Conservation (phyloP, 1,140 invertebrate genomes). For the Pectinophora gossypiella region DNA sequence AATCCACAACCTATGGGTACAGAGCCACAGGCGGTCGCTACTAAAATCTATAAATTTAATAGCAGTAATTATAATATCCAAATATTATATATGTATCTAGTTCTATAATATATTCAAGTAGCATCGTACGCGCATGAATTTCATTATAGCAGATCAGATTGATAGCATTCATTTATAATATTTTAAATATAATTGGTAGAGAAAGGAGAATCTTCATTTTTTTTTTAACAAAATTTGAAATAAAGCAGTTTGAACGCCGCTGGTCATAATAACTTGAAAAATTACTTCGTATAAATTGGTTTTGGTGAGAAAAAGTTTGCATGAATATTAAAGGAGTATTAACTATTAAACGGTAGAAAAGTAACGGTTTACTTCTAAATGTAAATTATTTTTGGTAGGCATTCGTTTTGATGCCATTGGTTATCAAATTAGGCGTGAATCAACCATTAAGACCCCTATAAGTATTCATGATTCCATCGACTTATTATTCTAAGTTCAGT, state of each 20-base stretch:
- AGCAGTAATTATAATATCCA: slow-evolving; percentile 1
- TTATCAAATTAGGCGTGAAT: too few relatives aligned
- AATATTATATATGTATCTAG: slow-evolving; percentile 4
- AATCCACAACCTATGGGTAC: background rate
- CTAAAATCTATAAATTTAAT: slow-evolving; percentile 16
- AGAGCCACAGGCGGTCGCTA: slow-evolving; percentile 21
- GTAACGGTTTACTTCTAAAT: background rate
- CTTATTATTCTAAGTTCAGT: too few relatives aligned
- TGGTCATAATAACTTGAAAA: background rate
- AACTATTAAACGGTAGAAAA: background rate
- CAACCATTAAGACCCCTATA: too few relatives aligned
- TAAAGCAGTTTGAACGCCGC: background rate
- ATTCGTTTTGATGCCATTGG: too few relatives aligned
- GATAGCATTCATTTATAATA: slow-evolving; percentile 2
- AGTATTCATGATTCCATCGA: too few relatives aligned
- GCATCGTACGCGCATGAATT: slow-evolving; percentile 1
- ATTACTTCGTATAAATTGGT: background rate
- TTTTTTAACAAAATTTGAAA: background rate
- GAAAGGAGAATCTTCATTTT: background rate
- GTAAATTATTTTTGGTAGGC: too few relatives aligned
- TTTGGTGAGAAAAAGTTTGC: background rate
- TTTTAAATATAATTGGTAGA: slow-evolving; percentile 3
- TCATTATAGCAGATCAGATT: background rate
- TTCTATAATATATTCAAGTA: slow-evolving; percentile 4
- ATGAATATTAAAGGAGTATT: background rate